Evolutionary conservation across 2,888 invertebrate genomes (phyloP).

Genomic region (Epirrhoe alternata): DNA sequence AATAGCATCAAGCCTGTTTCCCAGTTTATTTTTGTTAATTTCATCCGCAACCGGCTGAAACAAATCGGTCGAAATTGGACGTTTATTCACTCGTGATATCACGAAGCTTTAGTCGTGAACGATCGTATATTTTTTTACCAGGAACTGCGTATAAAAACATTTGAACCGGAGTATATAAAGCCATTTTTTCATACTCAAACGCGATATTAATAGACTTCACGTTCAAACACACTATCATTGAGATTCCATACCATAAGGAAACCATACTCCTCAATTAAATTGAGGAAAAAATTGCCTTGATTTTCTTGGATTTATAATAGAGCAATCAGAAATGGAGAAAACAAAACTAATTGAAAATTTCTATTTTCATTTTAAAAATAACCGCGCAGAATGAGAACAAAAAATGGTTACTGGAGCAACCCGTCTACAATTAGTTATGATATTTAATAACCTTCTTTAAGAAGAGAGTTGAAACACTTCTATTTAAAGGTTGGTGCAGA

Average conservation of each 20-base stretch:
- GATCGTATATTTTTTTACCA: neutral
- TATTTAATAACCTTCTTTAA: neutral
- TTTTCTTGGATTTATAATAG: neutral
- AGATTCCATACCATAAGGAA: neutral
- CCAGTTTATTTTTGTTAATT: neutral
- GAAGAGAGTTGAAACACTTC: neutral
- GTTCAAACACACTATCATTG: neutral
- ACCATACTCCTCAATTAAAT: neutral
- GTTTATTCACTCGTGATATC: neutral
- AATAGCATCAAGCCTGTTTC: neutral
- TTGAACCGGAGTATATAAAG: neutral
- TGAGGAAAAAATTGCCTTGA: neutral
- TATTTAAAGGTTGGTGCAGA: too few relatives aligned
- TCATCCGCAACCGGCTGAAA: neutral
- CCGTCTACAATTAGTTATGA: neutral
- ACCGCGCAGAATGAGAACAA: neutral
- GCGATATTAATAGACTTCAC: neutral
- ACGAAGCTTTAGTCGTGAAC: neutral
- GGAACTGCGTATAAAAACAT: neutral
- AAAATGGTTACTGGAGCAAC: neutral
- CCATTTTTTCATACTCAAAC: neutral
- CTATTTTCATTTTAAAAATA: conserved; percentile 1
- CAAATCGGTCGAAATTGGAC: neutral
- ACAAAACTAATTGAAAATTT: neutral
- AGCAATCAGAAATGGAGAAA: neutral